These are phyloP conservation scores for Enteromius thamalakanensis DNA, from an alignment of 2,797 vertebrate genomes.

Conservation along the genomic window DNA sequence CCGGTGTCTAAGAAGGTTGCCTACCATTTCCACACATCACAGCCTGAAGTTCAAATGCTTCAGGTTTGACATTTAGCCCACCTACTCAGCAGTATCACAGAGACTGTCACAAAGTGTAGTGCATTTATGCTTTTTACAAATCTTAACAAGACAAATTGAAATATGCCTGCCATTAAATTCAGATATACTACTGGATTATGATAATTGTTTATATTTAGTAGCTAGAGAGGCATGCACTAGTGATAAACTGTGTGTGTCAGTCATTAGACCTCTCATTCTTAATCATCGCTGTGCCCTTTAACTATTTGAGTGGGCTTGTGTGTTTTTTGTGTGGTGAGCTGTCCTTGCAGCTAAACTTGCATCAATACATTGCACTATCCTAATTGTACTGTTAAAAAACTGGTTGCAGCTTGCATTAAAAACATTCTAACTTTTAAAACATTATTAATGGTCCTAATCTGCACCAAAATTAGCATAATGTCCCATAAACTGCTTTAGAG, in stretches of 20 bases:
- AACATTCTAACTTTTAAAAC: conserved; percentile 11
- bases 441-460: neutral
- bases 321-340: conserved; percentile 50
- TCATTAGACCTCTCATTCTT: neutral
- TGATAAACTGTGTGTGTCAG: conserved; percentile 16
- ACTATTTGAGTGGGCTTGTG: conserved; percentile 43
- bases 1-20: too few species aligned
- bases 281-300: conserved; percentile 46
- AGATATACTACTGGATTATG: neutral
- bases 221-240: neutral
- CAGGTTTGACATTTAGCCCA: conserved; percentile 42
- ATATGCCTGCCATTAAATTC: neutral
- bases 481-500: neutral
- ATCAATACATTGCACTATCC: neutral
- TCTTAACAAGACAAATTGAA: neutral
- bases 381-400: neutral
- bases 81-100: conserved; percentile 13
- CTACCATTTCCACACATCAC: conserved; percentile 15
- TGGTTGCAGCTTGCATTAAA: conserved; percentile 11
- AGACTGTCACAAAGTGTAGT: conserved; percentile 2
- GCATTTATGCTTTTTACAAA: neutral
- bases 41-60: conserved; percentile 22
- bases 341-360: neutral
- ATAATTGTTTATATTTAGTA: neutral
- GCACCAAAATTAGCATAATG: conserved; percentile 12